A percentile compares a stretch with the other conserved stretches of the same genome.
Conservation (phyloP, 92 coral and sea anemone genomes). For the Meandrina meandrites region DNA sequence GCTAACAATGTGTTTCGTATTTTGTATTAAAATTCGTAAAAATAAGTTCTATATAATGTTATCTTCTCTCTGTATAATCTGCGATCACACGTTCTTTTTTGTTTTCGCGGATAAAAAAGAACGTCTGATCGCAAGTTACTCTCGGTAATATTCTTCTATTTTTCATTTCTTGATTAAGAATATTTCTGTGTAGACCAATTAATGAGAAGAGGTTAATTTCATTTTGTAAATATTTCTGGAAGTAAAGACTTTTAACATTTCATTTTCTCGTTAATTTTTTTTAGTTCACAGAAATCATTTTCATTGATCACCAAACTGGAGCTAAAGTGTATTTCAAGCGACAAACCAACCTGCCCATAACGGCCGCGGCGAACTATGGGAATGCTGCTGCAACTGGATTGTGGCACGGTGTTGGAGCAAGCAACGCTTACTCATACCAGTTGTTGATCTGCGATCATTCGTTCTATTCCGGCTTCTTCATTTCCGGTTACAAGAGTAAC, state of each 20-base stretch:
- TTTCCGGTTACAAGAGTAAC: slow-evolving; percentile 34
- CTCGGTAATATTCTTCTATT: no score
- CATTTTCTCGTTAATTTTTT: not conserved
- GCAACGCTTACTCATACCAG: slow-evolving; percentile 10
- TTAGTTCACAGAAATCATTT: slow-evolving; percentile 18
- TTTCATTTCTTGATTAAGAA: no score
- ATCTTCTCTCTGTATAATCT: no score
- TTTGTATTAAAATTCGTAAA: no score
- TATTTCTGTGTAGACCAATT: no score
- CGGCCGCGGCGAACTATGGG: slow-evolving; percentile 26
- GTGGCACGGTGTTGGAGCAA: slow-evolving; percentile 17
- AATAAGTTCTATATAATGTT: no score
- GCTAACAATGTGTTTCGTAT: no score
- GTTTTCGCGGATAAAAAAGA: no score
- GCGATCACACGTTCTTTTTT: no score
- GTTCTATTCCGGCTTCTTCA: slow-evolving; percentile 19
- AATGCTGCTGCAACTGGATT: slow-evolving; percentile 8
- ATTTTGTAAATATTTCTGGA: not conserved
- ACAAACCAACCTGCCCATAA: not conserved
- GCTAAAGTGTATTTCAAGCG: slow-evolving; percentile 34
- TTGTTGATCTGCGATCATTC: slow-evolving; percentile 10
- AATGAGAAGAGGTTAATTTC: not conserved
- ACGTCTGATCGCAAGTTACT: no score
- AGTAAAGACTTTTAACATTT: not conserved
- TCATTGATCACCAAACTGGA: slow-evolving; percentile 23